Percentiles rank a stretch among this genome's conserved stretches.
Conservation (phyloP, 2,113 vertebrate species). For the Saimiri boliviensis region DNA sequence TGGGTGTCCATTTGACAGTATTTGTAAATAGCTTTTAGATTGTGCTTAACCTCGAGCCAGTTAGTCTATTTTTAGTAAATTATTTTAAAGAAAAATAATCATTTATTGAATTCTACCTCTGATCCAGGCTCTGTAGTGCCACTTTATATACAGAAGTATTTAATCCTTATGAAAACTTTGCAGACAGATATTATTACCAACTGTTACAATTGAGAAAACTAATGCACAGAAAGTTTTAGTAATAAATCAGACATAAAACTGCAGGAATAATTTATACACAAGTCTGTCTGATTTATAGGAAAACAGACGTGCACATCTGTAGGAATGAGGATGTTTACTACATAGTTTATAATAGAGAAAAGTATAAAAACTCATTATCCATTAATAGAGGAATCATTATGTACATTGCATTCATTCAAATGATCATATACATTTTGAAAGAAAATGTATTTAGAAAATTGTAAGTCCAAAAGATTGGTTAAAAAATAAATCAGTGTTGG, state of each 20-base stretch:
- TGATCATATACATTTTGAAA: neutral
- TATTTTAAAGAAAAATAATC: neutral
- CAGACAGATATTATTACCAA: neutral
- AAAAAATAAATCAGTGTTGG: neutral
- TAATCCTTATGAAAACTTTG: neutral
- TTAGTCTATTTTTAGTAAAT: neutral
- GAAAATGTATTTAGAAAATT: neutral
- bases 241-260: neutral
- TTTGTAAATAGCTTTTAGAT: neutral
- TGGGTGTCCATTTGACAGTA: neutral
- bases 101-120: conserved; percentile 17
- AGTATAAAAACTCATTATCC: neutral
- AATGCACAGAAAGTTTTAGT: neutral
- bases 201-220: neutral
- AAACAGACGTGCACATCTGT: neutral
- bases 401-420: neutral
- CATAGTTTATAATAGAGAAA: neutral
- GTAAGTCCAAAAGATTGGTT: neutral
- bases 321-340: neutral
- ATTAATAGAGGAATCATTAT: neutral
- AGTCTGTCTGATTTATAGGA: neutral
- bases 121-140: neutral
- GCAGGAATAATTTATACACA: neutral
- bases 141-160: neutral
- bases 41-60: neutral